A percentile compares a stretch with the other conserved stretches of the same genome.
phyloP scores from a whole-genome alignment of 2,888 invertebrate species.

The Amblyteles armatorius region DNA sequence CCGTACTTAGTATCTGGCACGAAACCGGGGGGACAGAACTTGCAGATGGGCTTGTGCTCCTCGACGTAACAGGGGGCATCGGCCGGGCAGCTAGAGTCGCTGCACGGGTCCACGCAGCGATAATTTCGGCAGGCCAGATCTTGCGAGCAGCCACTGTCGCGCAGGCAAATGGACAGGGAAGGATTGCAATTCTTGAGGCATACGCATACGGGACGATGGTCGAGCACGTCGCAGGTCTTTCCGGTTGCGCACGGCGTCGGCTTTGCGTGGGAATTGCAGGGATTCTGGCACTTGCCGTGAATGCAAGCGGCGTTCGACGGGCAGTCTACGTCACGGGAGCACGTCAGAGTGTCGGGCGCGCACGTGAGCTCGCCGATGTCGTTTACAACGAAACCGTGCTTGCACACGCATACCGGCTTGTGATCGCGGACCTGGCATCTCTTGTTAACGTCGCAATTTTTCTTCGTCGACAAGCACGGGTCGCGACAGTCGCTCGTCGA shows the following conservation, averaged over 20 bases:
- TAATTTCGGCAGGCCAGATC: conserved; percentile 95
- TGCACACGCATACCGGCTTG: conserved; percentile 94
- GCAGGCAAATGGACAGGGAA: conserved; percentile 93
- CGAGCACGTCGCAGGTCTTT: conserved; percentile 94
- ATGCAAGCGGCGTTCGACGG: conserved; percentile 94
- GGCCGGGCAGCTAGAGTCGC: conserved; percentile 93
- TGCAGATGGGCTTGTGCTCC: conserved; percentile 97
- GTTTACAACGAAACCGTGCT: conserved; percentile 94
- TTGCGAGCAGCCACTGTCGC: conserved; percentile 95
- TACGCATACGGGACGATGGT: conserved; percentile 94
- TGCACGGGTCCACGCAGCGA: conserved; percentile 96
- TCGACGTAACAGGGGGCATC: conserved; percentile 96
- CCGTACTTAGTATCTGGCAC: conserved; percentile 96
- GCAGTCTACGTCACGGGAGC: conserved; percentile 93
- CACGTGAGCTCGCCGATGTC: conserved; percentile 95
- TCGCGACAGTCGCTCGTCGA: conserved; percentile 91
- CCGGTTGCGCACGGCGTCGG: conserved; percentile 90
- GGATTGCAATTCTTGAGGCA: conserved; percentile 95
- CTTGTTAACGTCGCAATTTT: conserved; percentile 92
- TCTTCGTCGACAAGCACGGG: conserved; percentile 90
- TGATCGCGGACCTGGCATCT: conserved; percentile 95
- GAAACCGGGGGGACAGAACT: conserved; percentile 97
- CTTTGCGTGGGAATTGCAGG: conserved; percentile 89
- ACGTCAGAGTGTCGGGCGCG: conserved; percentile 92
- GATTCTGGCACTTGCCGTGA: conserved; percentile 93